Evolutionary conservation across 2,113 vertebrate species (phyloP), one percentile per base, ranked within the genome.

Genomic region (Lonchura striata): DNA sequence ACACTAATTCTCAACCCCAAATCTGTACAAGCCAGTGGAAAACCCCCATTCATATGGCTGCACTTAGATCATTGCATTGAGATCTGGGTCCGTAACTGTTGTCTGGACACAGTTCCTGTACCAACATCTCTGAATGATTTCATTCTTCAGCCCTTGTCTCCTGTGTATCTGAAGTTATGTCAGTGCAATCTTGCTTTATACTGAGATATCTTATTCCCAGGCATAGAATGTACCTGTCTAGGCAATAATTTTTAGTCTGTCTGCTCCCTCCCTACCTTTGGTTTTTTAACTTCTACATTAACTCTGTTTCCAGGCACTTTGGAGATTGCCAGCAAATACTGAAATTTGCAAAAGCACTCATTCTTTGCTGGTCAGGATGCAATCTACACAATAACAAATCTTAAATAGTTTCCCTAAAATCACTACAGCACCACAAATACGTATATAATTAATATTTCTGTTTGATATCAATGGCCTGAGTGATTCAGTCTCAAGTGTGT

Each of bases 211-310:
- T 74, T 77, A 50, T 35, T 74, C 11, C 20, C 28, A 10, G 31
- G 12, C 7, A 53, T 16, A 2, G 14, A 54, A 18, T 13, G n/a
- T 1, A 31, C 23, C 14, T n/a, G 3, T 5, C 15, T n/a, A 17
- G 28, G 13, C 23, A 13, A 23, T 31, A 18, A 31, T 20, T 80
- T 46, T 75, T 8, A 70, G 11, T 21, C 20, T 59, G 2, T 23
- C 13, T 1, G 0, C 11, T 56, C 7, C 31, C 8, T n/a, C n/a
- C 3, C 7, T 7, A 5, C 3, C 15, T 14, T 7, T 23, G 20
- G 3, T 37, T 41, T 66, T 53, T 35, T 16, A 50, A 59, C 9
- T 5, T 57, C 19, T 31, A 3, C 1, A 4, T 52, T 13, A 84
- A 15, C 33, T 87, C 37, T 16, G 1, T 31, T 84, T 21, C 12